phyloP scores from a whole-genome alignment of 2,797 vertebrate genomes.

The Notolepis coatsorum region DNA sequence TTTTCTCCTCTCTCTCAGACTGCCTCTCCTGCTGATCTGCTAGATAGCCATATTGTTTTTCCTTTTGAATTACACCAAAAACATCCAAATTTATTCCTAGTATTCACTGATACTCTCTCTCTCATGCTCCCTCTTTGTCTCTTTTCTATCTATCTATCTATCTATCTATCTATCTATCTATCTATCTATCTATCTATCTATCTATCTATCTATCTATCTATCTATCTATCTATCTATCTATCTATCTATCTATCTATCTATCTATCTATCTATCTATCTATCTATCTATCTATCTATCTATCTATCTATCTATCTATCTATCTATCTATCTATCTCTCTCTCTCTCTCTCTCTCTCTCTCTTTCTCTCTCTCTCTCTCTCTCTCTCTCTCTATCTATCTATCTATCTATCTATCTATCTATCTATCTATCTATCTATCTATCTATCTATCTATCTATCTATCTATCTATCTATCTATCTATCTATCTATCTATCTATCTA shows the following conservation, averaged over 20 bases:
- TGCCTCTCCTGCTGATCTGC: conserved; percentile 70
- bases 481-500: conserved; percentile 9
- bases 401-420: not conserved
- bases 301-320: too few relatives aligned
- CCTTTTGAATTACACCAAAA: conserved; percentile 70
- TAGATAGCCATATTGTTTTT: conserved; percentile 71
- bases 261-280: not conserved
- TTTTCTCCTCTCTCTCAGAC: conserved; percentile 31
- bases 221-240: conserved; percentile 3
- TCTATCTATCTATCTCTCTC: conserved; percentile 16
- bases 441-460: conserved; percentile 15
- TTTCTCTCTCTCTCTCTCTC: conserved; percentile 5
- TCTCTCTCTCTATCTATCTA: conserved; percentile 30
- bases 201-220: conserved; percentile 15
- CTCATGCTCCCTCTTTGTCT: conserved; percentile 41
- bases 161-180: not conserved
- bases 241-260: conserved; percentile 12
- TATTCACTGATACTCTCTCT: conserved; percentile 45
- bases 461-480: conserved; percentile 1
- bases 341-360: conserved; percentile 6
- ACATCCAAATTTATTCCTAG: conserved; percentile 58
- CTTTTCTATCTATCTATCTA: conserved; percentile 21
- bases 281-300: not conserved
- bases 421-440: not conserved
- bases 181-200: too few relatives aligned